Conservation (phyloP, 2,797 vertebrate species). For the Alosa sapidissima region DNA sequence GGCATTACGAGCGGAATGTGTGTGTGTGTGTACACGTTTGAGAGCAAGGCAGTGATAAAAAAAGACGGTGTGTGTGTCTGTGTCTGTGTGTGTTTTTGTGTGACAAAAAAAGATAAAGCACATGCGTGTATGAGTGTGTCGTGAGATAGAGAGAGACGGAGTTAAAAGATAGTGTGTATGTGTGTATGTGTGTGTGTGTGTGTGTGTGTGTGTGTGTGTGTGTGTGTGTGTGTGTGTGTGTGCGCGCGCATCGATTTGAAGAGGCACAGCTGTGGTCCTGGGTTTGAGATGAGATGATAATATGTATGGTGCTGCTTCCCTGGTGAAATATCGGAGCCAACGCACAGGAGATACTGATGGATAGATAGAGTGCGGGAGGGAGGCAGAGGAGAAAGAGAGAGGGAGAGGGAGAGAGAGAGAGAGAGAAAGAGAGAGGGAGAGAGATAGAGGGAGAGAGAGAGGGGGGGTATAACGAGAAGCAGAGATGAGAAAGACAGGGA, state of each 20-base stretch:
- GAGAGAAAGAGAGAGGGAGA: background rate
- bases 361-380: background rate
- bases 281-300: conserved; percentile 55
- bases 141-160: conserved; percentile 44
- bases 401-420: conserved; percentile 1
- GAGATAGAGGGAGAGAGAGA: background rate
- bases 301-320: conserved; percentile 60
- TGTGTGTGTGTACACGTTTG: background rate
- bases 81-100: background rate
- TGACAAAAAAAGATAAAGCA: conserved; percentile 1
- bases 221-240: conserved; percentile 6
- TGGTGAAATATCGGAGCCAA: conserved; percentile 59
- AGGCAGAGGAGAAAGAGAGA: background rate
- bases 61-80: background rate
- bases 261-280: conserved; percentile 51
- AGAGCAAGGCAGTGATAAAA: background rate
- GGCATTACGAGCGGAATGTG: background rate
- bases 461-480: background rate
- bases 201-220: conserved; percentile 3
- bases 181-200: conserved; percentile 25
- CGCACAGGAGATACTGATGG: conserved; percentile 36
- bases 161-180: too few relatives aligned
- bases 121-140: background rate
- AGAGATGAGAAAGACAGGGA: background rate
- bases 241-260: conserved; percentile 43